Conservation (phyloP, 2,888 invertebrate species). For the Eubasilissa splendida region DNA sequence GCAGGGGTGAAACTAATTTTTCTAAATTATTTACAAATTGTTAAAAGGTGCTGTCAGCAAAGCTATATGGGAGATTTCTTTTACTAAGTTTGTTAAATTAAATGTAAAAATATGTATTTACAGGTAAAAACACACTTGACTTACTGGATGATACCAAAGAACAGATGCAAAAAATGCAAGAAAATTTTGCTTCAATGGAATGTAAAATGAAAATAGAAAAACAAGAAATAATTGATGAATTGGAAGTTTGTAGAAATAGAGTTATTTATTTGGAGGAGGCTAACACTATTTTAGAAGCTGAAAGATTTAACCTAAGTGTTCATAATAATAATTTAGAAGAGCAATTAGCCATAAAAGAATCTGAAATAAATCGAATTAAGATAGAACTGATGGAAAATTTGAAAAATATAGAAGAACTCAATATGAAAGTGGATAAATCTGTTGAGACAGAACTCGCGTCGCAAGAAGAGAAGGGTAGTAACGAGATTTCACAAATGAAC, state of each 20-base stretch:
- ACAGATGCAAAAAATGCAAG: conserved; percentile 87
- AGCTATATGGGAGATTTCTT: too few species aligned
- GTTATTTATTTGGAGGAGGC: conserved; percentile 73
- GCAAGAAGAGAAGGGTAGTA: conserved; percentile 75
- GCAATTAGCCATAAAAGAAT: conserved; percentile 70
- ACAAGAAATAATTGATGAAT: conserved; percentile 70
- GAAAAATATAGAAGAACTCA: conserved; percentile 63
- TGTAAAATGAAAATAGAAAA: conserved; percentile 80
- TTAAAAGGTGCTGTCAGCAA: too few species aligned
- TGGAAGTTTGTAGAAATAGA: conserved; percentile 73
- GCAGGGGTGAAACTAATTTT: too few species aligned
- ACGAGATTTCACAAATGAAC: conserved; percentile 68
- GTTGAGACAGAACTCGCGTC: conserved; percentile 63
- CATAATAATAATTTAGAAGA: conserved; percentile 72
- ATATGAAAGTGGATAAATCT: conserved; percentile 63
- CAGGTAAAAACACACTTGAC: conserved; percentile 79
- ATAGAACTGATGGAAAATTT: conserved; percentile 59
- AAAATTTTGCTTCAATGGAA: conserved; percentile 82
- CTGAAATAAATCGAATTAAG: conserved; percentile 63
- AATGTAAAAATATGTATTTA: conserved; percentile 39
- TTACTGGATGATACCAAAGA: conserved; percentile 85
- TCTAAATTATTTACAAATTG: too few species aligned
- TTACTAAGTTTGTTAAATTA: conserved; percentile 1
- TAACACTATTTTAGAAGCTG: conserved; percentile 70
- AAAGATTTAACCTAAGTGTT: conserved; percentile 70